Base-by-base conservation (phyloP, 2,888 invertebrate genomes). In the Anodontia alba region DNA sequence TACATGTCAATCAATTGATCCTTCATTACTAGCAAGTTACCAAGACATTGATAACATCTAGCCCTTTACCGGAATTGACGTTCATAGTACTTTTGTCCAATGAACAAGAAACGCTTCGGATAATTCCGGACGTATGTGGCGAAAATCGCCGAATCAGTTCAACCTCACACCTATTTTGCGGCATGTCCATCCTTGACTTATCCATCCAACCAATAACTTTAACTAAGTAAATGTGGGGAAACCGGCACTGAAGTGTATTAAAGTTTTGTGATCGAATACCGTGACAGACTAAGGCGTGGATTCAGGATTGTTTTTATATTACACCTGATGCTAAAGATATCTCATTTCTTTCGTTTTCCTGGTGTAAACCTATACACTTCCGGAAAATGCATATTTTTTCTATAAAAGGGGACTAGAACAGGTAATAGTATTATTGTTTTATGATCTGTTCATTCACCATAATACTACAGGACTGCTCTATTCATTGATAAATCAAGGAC, bases 361-460 rank as follows among this genome's bases (percentile, higher is more conserved):
- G 38, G 38, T 38, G 38, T 12, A 38, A 38, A 8, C n/a, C 29
- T 33, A 62, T 62, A 3, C 5, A 20, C 62, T 62, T 62, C 62
- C 62, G 62, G 62, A 62, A 62, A 62, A 62, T 33, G 10, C 33
- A 26, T 10, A 33, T 5, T 23, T 20, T 57, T 2, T 12, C 29
- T 29, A 29, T 33, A n/a, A 62, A 62, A 33, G 62, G 33, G 17
- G 62, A 15, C 1, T 2, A 8, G 33, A 33, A 12, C 62, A 62
- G 62, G 62, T 62, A 62, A 62, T 17, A 17, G 17, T 62, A 33
- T 33, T 62, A 62, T 62, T 62, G 62, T 62, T 62, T 62, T 62
- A 33, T 62, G 62, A 62, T 2, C 33, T 33, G 33, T 17, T 33
- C 31, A 62, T 62, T 62, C 62, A 62, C 33, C 3, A 62, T 33